These are phyloP conservation scores for Torymus tubicola DNA, from an alignment of 2,888 invertebrate genomes.

Conservation along the genomic window DNA sequence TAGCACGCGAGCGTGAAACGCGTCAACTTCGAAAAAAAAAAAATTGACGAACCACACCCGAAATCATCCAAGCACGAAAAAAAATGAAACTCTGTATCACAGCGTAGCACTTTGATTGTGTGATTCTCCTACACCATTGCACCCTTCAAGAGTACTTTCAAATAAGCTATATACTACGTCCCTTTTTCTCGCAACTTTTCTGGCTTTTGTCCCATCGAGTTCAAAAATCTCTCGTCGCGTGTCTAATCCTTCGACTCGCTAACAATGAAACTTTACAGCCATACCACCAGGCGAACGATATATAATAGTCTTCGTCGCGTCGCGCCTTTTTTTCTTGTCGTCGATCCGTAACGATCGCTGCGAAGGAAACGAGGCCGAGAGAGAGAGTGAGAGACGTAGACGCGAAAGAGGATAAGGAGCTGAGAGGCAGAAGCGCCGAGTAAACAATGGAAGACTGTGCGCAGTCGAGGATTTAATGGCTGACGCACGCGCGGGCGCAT, in stretches of 20 bases:
- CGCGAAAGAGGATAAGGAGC: constrained; percentile 33
- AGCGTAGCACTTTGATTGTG: too few relatives aligned
- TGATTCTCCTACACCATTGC: too few relatives aligned
- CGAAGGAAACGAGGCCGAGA: constrained; percentile 37
- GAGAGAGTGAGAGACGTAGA: not conserved
- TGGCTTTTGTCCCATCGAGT: not conserved
- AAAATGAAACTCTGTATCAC: too few relatives aligned
- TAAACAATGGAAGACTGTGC: constrained; percentile 43
- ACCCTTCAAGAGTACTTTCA: too few relatives aligned
- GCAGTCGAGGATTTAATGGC: constrained; percentile 47
- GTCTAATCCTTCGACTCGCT: constrained; percentile 26
- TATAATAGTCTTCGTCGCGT: not conserved
- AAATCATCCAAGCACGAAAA: too few relatives aligned
- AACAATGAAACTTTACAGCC: constrained; percentile 38
- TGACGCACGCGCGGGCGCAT: not conserved
- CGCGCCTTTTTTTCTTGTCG: constrained; percentile 1
- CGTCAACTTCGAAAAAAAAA: too few relatives aligned
- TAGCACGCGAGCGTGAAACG: too few relatives aligned
- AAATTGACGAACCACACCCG: too few relatives aligned
- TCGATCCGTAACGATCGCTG: not conserved
- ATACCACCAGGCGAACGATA: not conserved
- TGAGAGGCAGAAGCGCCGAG: constrained; percentile 4
- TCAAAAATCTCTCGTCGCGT: constrained; percentile 27
- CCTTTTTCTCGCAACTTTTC: not conserved
- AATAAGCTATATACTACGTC: not conserved